Percentiles rank a stretch among this genome's conserved stretches.
phyloP scores from a whole-genome alignment of 1,140 invertebrate species.

The Drosophila subobscura region DNA sequence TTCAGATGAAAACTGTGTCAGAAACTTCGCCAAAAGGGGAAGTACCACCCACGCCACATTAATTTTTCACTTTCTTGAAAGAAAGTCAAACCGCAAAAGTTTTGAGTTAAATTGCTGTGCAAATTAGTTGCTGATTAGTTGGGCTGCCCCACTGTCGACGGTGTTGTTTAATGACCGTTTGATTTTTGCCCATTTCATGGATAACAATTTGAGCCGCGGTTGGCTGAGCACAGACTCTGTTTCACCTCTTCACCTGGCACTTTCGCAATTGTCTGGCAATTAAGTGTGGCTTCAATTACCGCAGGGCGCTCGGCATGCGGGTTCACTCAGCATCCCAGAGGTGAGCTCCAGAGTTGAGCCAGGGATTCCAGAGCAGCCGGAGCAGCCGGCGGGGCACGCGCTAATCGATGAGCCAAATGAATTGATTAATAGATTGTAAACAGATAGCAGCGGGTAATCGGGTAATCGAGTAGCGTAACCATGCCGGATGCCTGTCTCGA shows the following conservation, averaged over 20 bases:
- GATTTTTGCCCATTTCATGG: slow-evolving; percentile 40
- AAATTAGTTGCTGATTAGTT: slow-evolving; percentile 77
- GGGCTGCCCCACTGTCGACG: slow-evolving; percentile 29
- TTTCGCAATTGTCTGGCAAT: slow-evolving; percentile 70
- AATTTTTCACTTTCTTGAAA: neutral
- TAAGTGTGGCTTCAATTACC: slow-evolving; percentile 57
- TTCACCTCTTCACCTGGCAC: neutral
- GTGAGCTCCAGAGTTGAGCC: slow-evolving; percentile 26
- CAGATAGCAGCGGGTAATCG: slow-evolving; percentile 20
- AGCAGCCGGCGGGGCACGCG: slow-evolving; percentile 34
- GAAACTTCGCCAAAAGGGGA: neutral
- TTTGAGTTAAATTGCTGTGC: slow-evolving; percentile 47
- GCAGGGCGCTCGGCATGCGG: slow-evolving; percentile 37
- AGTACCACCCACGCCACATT: neutral
- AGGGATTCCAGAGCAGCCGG: slow-evolving; percentile 1
- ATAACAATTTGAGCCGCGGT: slow-evolving; percentile 8
- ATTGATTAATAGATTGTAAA: slow-evolving; percentile 59
- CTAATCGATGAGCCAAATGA: slow-evolving; percentile 63
- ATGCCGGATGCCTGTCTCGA: slow-evolving; percentile 4
- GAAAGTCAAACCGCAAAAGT: slow-evolving; percentile 27
- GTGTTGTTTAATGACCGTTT: slow-evolving; percentile 41
- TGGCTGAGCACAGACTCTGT: slow-evolving; percentile 19
- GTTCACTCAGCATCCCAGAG: slow-evolving; percentile 25
- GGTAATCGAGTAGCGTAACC: slow-evolving; percentile 11
- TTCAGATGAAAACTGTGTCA: slow-evolving; percentile 12